Percentiles rank a stretch among this genome's conserved stretches.
Evolutionary conservation across 2,888 invertebrate species (phyloP).

Genomic region (Megaustenia siamemsis): DNA sequence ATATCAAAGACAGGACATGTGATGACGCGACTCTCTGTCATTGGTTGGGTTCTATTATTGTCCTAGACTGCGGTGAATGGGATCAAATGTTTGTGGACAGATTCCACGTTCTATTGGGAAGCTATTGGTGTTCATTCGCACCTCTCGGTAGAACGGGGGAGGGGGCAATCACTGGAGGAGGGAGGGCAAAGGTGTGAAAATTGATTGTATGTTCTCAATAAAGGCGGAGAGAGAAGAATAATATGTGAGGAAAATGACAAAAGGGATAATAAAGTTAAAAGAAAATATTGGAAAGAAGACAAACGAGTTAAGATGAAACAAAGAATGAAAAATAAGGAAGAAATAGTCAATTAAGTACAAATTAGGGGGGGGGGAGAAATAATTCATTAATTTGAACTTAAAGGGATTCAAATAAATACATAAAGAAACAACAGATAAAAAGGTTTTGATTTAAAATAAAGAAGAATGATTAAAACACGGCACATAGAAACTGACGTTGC

Average conservation of each 20-base stretch:
- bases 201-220: neutral
- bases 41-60: neutral
- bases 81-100: neutral
- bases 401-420: too few relatives aligned
- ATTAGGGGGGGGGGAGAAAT: slow-evolving; percentile 12
- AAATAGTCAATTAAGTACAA: too few relatives aligned
- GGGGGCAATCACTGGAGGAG: neutral
- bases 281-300: slow-evolving; percentile 22
- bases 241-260: neutral
- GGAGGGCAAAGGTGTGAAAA: neutral
- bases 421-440: too few relatives aligned
- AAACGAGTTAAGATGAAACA: slow-evolving; percentile 31
- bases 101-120: neutral
- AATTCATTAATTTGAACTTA: too few relatives aligned
- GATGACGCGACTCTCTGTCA: slow-evolving; percentile 12
- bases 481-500: too few relatives aligned
- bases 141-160: neutral
- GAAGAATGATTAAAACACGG: too few relatives aligned
- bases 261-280: neutral
- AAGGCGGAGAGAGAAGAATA: neutral
- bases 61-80: neutral
- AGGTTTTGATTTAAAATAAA: too few relatives aligned
- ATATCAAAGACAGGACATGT: neutral
- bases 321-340: slow-evolving; percentile 22
- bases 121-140: neutral